phyloP scores from a whole-genome alignment of 1,140 invertebrate species.

The Brevipalpus yothersi region DNA sequence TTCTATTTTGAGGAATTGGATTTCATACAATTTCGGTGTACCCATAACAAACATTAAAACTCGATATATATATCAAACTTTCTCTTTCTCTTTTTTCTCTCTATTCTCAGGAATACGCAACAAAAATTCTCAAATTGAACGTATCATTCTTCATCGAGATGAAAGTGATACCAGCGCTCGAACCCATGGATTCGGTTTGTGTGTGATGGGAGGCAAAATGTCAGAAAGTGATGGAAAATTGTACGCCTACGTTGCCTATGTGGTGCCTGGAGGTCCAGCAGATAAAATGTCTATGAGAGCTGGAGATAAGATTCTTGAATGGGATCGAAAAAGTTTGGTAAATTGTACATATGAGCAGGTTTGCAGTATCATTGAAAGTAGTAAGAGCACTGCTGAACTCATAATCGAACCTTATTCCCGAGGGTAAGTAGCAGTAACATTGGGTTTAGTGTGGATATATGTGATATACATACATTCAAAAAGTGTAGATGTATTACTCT shows the following conservation, averaged over 20 bases:
- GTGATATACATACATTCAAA: too few relatives aligned
- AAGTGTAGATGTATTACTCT: too few relatives aligned
- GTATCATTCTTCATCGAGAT: constrained; percentile 11
- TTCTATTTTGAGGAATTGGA: too few relatives aligned
- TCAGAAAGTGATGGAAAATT: constrained; percentile 44
- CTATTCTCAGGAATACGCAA: not conserved
- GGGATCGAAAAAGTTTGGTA: constrained; percentile 53
- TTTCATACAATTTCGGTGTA: too few relatives aligned
- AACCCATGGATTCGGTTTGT: constrained; percentile 66
- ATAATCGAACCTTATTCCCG: constrained; percentile 34
- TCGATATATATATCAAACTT: not conserved
- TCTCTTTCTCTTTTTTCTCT: not conserved
- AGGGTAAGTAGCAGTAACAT: constrained; percentile 4
- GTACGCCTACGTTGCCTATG: constrained; percentile 71
- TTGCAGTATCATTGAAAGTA: constrained; percentile 51
- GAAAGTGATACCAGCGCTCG: constrained; percentile 4
- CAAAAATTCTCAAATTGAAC: constrained; percentile 6
- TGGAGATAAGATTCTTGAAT: constrained; percentile 35
- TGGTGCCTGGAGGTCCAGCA: constrained; percentile 61
- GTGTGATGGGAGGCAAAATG: constrained; percentile 67
- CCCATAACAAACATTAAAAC: not conserved
- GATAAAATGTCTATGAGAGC: constrained; percentile 32
- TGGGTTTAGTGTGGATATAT: not conserved
- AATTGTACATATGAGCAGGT: constrained; percentile 73
- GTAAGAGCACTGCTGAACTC: constrained; percentile 52